Conservation (phyloP, 2,113 vertebrate genomes). For the Myiopsitta monachus region DNA sequence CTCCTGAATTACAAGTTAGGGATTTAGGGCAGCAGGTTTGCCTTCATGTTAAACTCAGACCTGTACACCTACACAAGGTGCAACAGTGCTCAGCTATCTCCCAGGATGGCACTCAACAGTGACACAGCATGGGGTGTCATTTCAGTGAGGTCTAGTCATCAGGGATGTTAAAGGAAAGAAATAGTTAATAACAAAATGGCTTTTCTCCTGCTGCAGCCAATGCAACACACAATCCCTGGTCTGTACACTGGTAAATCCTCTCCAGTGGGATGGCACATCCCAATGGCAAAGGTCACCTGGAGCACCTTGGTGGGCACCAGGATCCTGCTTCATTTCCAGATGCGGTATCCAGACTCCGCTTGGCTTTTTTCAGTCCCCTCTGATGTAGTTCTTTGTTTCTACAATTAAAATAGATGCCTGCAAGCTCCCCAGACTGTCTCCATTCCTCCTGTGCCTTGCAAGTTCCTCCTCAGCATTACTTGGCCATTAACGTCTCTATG, state of each 20-base stretch:
- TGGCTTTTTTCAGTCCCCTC: neutral
- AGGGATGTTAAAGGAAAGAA: neutral
- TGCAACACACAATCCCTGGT: neutral
- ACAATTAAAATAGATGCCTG: neutral
- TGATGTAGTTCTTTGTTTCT: neutral
- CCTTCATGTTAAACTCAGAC: neutral
- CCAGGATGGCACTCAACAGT: neutral
- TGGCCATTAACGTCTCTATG: neutral
- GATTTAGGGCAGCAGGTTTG: slow-evolving; percentile 1
- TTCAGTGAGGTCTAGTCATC: neutral
- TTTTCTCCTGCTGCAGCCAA: neutral
- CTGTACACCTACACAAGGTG: neutral
- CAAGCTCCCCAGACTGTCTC: neutral
- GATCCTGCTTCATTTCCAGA: neutral
- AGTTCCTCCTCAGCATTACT: neutral
- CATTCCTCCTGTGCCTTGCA: neutral
- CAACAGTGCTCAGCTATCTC: neutral
- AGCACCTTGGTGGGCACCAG: neutral
- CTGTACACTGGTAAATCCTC: neutral
- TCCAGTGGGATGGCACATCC: neutral
- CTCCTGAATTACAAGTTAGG: slow-evolving; percentile 15
- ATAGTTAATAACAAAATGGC: neutral
- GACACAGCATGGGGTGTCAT: rapidly evolving
- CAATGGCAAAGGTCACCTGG: neutral
- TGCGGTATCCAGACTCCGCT: neutral